Evolutionary conservation across 2,113 vertebrate genomes (phyloP).

Genomic region (Ranitomeya variabilis): DNA sequence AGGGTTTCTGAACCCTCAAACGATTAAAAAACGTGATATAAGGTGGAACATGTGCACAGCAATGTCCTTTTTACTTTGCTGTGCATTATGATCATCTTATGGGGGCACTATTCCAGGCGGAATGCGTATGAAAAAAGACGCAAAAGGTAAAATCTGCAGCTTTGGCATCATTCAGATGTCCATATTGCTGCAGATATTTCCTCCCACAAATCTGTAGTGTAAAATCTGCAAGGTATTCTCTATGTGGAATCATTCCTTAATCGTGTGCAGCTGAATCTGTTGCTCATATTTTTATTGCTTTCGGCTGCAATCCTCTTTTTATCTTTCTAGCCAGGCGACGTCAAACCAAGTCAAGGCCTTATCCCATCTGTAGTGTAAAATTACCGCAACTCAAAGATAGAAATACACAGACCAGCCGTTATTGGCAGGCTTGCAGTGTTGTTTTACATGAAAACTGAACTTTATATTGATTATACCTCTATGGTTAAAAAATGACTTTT

Average conservation of each 20-base stretch:
- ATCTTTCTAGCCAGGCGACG: neutral
- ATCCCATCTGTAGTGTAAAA: neutral
- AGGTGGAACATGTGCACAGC: no score
- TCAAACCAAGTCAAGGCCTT: slow-evolving; percentile 14
- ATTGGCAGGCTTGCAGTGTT: neutral
- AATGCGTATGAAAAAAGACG: no score
- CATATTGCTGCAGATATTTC: no score
- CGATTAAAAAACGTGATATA: no score
- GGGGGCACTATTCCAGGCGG: no score
- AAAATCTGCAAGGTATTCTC: neutral
- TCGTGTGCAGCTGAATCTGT: neutral
- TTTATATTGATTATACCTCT: neutral
- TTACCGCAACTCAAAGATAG: neutral
- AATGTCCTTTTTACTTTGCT: no score
- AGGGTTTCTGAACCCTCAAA: no score
- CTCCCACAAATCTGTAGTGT: no score
- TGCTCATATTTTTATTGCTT: neutral
- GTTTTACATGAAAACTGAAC: neutral
- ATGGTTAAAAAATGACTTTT: neutral
- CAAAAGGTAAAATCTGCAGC: no score
- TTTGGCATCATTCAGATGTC: no score
- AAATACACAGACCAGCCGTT: neutral
- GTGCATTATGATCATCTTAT: no score
- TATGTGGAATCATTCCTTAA: neutral
- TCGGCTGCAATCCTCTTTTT: neutral